phyloP scores from a whole-genome alignment of 2,888 invertebrate species.

The Lepidochrysops patricia region DNA sequence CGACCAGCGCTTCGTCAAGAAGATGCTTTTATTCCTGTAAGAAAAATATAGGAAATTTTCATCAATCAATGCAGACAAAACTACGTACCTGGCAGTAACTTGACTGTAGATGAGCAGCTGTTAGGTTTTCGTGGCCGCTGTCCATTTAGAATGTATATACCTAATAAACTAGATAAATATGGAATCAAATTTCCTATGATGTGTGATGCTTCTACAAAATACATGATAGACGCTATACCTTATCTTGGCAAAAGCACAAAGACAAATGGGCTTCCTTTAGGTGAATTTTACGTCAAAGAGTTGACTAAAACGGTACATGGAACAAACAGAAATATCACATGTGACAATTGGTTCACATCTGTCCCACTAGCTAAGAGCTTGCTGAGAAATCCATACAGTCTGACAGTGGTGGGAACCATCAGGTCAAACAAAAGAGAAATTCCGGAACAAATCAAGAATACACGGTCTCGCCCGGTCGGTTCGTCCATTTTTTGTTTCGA shows the following conservation, averaged over 20 bases:
- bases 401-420: constrained; percentile 32
- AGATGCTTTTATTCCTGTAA: constrained; percentile 16
- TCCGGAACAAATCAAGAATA: constrained; percentile 23
- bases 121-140: constrained; percentile 17
- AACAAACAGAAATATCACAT: neutral
- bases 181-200: constrained; percentile 19
- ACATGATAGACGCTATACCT: constrained; percentile 26
- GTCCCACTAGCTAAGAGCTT: constrained; percentile 24
- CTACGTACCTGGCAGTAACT: constrained; percentile 6
- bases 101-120: constrained; percentile 12
- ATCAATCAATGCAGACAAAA: constrained; percentile 16
- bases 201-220: constrained; percentile 17
- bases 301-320: constrained; percentile 10
- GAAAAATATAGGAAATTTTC: constrained; percentile 18
- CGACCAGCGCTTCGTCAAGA: constrained; percentile 17
- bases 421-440: constrained; percentile 25
- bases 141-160: constrained; percentile 17
- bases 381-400: constrained; percentile 31
- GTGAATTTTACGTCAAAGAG: constrained; percentile 6
- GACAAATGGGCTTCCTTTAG: neutral
- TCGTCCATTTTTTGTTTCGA: constrained; percentile 21
- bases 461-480: constrained; percentile 12
- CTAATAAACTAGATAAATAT: neutral
- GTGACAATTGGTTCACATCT: constrained; percentile 13
- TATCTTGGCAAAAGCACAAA: constrained; percentile 29